Evolutionary conservation across 2,113 vertebrate genomes (phyloP).

Genomic region (Forbesichthys agassizii): DNA sequence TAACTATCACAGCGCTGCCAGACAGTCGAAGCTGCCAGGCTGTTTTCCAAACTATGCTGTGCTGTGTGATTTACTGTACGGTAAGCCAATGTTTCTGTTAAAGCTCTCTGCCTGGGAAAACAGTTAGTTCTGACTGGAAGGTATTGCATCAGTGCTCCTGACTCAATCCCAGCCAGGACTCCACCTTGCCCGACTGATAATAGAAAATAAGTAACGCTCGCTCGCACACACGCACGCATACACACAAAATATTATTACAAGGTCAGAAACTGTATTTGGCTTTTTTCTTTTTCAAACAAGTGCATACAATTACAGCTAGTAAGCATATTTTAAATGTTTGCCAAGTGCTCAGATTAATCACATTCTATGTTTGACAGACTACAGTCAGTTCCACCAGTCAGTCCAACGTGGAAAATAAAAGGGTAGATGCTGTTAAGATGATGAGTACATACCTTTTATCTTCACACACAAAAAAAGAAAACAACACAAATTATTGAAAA

Average conservation of each 20-base stretch:
- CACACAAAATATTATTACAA: constrained; percentile 86
- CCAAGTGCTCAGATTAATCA: constrained; percentile 96
- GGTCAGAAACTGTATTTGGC: constrained; percentile 97
- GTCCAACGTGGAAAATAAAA: constrained; percentile 78
- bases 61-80: neutral
- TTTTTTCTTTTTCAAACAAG: constrained; percentile 84
- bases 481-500: constrained; percentile 96
- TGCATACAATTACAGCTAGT: constrained; percentile 95
- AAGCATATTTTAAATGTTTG: constrained; percentile 86
- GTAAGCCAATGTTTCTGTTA: constrained; percentile 2
- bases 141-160: constrained; percentile 57
- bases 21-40: too few relatives aligned
- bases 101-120: constrained; percentile 19
- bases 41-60: neutral
- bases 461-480: constrained; percentile 89
- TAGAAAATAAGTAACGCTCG: constrained; percentile 72
- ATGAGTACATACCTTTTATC: constrained; percentile 91
- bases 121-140: constrained; percentile 44
- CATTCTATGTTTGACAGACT: constrained; percentile 89
- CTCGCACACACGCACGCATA: neutral
- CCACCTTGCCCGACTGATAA: constrained; percentile 33
- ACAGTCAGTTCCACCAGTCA: constrained; percentile 79
- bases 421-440: constrained; percentile 69
- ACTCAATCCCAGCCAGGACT: constrained; percentile 17
- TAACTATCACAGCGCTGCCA: neutral